phyloP scores from a whole-genome alignment of 92 coral and sea anemone species.

The Epizoanthus rinbou region DNA sequence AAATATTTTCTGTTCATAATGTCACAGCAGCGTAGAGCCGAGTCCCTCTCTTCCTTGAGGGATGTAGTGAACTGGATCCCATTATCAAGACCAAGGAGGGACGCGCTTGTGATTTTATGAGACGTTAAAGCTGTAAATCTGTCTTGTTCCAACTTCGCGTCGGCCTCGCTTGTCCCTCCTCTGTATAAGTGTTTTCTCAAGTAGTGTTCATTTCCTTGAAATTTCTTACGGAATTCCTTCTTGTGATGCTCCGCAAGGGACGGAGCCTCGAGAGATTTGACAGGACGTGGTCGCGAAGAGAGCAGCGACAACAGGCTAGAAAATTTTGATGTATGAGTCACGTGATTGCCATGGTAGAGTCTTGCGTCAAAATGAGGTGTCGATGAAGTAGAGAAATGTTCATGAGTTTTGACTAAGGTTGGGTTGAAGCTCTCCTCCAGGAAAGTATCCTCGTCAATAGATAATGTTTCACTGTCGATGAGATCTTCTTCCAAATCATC shows the following conservation, averaged over 20 bases:
- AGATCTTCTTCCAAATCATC: conserved; percentile 1
- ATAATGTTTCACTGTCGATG: neutral
- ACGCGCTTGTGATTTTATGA: neutral
- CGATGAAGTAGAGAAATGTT: neutral
- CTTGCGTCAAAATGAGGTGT: neutral
- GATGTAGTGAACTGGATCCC: conserved; percentile 5
- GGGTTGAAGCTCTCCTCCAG: neutral
- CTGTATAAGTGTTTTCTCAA: conserved; percentile 82
- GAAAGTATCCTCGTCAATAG: neutral
- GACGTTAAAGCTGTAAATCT: conserved; percentile 22
- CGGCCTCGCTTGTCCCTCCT: conserved; percentile 27
- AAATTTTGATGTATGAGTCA: conserved; percentile 57
- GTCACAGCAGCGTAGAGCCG: conserved; percentile 35
- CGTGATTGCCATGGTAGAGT: conserved; percentile 1
- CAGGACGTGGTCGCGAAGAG: conserved; percentile 55
- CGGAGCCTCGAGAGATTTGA: conserved; percentile 56
- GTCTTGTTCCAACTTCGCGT: conserved; percentile 1
- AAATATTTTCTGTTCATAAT: conserved; percentile 20
- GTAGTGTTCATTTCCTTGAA: conserved; percentile 90
- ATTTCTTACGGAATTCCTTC: conserved; percentile 84
- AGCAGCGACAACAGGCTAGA: conserved; percentile 76
- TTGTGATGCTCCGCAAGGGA: conserved; percentile 84
- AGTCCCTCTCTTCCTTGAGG: conserved; percentile 46
- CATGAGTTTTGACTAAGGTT: neutral
- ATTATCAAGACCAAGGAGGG: neutral